Evolutionary conservation across 2,888 invertebrate species (phyloP), one percentile per base, ranked within the genome.

Genomic region (Disparrhopalites patrizii): DNA sequence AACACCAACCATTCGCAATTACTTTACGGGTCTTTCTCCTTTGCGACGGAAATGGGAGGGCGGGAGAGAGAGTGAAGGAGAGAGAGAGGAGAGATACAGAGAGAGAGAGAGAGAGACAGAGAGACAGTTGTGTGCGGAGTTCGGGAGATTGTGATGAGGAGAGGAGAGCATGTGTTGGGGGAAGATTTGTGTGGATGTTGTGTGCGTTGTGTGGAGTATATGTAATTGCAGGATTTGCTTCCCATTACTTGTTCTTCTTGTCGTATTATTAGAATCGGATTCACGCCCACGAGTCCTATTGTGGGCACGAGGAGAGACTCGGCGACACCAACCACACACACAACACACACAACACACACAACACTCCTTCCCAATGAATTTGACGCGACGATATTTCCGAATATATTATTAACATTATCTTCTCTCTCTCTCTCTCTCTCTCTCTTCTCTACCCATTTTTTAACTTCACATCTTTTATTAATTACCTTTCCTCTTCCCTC

Each of bases 251-350:
- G 25, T 23, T 10, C 51, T 23, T 51, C 4, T 28, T 13, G 56
- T 56, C 25, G 27, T 57, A 57, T 57, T 57, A 57, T 57, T 57
- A 57, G 57, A 57, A 27, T 40, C n/a, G 23, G 40, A 57, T 40
- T 38, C 8, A 38, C 57, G 57, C 57, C 57, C 57, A 57, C 57
- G 38, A 20, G 57, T 15, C 57, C 40, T 36, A 57, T 57, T 27
- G 40, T 38, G 40, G 56, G 23, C 56, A 18, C 56, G 25, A 23
- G 47, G 25, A 13, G 47, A 47, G 25, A 3, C 25, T 40, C 40
- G 15, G 40, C 18, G 40, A 40, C n/a, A 18, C n/a, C n/a, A n/a
- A n/a, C n/a, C n/a, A n/a, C n/a, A n/a, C n/a, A n/a, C n/a, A n/a
- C n/a, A n/a, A n/a, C n/a, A n/a, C n/a, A n/a, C n/a, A n/a, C n/a